Base-by-base conservation (phyloP, 2,797 vertebrate species). In the Pantherophis vulpinus region DNA sequence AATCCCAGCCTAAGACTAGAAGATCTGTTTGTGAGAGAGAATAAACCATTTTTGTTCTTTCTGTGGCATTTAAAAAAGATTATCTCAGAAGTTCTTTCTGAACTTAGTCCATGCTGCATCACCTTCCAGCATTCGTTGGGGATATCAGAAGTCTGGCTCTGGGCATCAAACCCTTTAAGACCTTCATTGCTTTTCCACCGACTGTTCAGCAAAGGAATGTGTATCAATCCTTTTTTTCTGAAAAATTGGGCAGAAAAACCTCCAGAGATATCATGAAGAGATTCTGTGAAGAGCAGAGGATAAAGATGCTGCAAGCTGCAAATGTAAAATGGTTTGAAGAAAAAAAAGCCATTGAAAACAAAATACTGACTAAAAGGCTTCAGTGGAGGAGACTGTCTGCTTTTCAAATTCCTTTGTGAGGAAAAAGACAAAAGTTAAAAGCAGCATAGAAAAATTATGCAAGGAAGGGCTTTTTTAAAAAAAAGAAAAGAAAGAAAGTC, bases 301-400 rank as follows among this genome's bases (percentile, higher is more conserved):
- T 95, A 94, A 94, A 95, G 93, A 93, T 95, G 90, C 93, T 95
- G 92, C 93, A 96, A 93, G 93, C 94, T 92, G 94, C 60, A 92
- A 91, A 94, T 91, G 87, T 59, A 95, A 96, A 93, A 93, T 91
- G 42, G 58, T 96, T 96, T 93, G 92, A 96, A 95, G 92, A 92
- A 37, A 18, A 37, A 88, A 70, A 93, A 88, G 51, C 92, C 86
- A 88, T 5, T 51, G 90, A 93, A 97, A 97, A 95, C 18, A 95
- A 91, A 95, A 94, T 47, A 51, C 37, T 3, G 18, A n/a, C 32
- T 90, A 89, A 89, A 86, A 93, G 51, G 1, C 92, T 96, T 93
- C 47, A 91, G 79, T 88, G 63, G 74, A 92, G 37, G 37, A 94
- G 93, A 63, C 86, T 94, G 95, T 58, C 93, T 70, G 94, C 54